A percentile compares a stretch with the other conserved stretches of the same genome.
Conservation (phyloP, 2,888 invertebrate genomes). For the Cecidostiba fungosa region DNA sequence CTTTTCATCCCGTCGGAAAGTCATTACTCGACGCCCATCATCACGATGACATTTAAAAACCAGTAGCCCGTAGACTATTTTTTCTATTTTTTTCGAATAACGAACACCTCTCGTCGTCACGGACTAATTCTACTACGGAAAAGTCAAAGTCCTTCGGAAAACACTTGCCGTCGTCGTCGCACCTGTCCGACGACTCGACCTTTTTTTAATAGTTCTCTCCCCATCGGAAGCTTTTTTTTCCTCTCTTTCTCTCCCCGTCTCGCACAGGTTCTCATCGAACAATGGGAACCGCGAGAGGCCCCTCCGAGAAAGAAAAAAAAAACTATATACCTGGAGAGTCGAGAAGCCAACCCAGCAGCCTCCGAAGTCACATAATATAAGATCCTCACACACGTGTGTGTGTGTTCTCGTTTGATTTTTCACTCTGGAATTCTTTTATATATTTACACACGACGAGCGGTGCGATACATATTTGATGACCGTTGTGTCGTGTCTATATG, state of each 20-base stretch:
- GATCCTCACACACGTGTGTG: no score
- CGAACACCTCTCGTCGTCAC: conserved; percentile 30
- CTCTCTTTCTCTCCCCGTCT: background rate
- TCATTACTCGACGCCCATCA: background rate
- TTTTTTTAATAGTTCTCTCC: conserved; percentile 27
- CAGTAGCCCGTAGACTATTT: background rate
- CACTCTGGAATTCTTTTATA: background rate
- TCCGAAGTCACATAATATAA: background rate
- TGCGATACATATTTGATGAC: conserved; percentile 21
- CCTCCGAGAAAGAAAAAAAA: conserved; percentile 12
- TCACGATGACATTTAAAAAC: background rate
- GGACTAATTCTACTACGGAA: conserved; percentile 29
- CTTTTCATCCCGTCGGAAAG: background rate
- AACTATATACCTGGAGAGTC: conserved; percentile 33
- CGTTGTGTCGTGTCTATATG: background rate
- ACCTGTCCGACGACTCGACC: conserved; percentile 37
- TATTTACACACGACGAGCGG: background rate
- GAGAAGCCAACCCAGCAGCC: background rate
- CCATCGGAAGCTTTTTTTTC: background rate
- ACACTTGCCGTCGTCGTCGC: conserved; percentile 32
- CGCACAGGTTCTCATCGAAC: conserved; percentile 3
- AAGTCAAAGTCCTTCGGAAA: conserved; percentile 1
- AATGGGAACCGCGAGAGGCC: conserved; percentile 28
- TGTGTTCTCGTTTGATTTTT: background rate
- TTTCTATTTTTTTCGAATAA: background rate